Percentiles rank a stretch among this genome's conserved stretches.
These are phyloP conservation scores for Hypsopygia costalis DNA, from an alignment of 2,888 invertebrate genomes.

Conservation along the genomic window DNA sequence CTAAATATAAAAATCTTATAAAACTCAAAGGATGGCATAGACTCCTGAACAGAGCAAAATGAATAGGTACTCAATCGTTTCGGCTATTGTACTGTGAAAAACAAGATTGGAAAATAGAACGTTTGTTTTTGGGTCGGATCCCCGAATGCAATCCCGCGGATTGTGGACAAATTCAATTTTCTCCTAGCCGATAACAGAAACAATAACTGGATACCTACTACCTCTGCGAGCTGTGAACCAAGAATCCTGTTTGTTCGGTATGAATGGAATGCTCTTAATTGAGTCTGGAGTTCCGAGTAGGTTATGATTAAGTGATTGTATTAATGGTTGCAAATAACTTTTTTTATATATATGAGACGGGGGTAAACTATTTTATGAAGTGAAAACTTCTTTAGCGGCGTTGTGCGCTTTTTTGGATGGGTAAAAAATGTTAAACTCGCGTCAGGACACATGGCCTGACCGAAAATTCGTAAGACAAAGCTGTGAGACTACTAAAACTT, in stretches of 20 bases:
- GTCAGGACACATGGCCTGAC: too few species aligned
- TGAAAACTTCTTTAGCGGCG: too few species aligned
- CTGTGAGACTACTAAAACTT: too few species aligned
- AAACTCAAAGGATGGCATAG: too few species aligned
- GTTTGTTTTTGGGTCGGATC: constrained; percentile 55
- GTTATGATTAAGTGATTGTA: too few species aligned
- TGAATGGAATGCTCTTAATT: not conserved
- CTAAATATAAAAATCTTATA: too few species aligned
- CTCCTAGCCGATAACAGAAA: constrained; percentile 62
- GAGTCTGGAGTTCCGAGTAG: not conserved
- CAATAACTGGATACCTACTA: constrained; percentile 34
- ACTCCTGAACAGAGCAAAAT: constrained; percentile 15
- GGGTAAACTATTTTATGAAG: too few species aligned
- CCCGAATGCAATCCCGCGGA: constrained; percentile 57
- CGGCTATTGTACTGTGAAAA: constrained; percentile 26
- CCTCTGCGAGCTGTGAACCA: not conserved
- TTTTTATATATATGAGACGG: too few species aligned
- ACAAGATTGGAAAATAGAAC: constrained; percentile 58
- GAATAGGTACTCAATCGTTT: constrained; percentile 20
- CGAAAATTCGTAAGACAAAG: too few species aligned
- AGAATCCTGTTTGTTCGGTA: not conserved
- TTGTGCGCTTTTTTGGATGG: too few species aligned
- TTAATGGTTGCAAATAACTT: too few species aligned
- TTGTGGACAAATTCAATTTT: constrained; percentile 76
- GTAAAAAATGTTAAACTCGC: too few species aligned